phyloP scores from a whole-genome alignment of 2,797 vertebrate species.

The Austrolebias charrua region DNA sequence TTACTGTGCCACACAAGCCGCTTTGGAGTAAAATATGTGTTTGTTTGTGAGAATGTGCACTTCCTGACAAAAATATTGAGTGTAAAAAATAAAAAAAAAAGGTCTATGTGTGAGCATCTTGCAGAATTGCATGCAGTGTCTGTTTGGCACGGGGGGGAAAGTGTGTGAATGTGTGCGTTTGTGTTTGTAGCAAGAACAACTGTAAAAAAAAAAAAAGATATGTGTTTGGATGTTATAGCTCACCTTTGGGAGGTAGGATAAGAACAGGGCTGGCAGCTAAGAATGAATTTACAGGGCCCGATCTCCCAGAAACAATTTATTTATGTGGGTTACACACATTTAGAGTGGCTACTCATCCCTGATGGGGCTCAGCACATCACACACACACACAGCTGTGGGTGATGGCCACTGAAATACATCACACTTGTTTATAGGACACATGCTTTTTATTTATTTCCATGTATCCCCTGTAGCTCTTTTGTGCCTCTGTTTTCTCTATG shows the following conservation, averaged over 20 bases:
- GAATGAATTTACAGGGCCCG: conserved; percentile 70
- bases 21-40: conserved; percentile 30
- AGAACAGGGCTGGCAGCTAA: conserved; percentile 64
- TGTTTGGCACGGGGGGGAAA: neutral
- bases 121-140: conserved; percentile 17
- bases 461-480: conserved; percentile 51
- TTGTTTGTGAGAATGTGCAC: conserved; percentile 26
- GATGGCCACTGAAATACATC: conserved; percentile 68
- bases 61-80: conserved; percentile 7
- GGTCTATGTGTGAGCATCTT: conserved; percentile 9
- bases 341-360: conserved; percentile 64
- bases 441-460: conserved; percentile 71
- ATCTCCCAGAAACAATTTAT: conserved; percentile 77
- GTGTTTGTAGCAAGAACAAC: conserved; percentile 15
- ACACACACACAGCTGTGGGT: conserved; percentile 60
- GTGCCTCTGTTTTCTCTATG: neutral
- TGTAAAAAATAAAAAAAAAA: neutral
- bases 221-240: conserved; percentile 66
- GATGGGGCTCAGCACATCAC: conserved; percentile 52
- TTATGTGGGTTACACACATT: conserved; percentile 77
- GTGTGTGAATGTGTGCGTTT: neutral
- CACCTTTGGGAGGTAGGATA: conserved; percentile 72
- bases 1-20: conserved; percentile 55
- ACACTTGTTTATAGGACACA: conserved; percentile 68
- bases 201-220: conserved; percentile 58